phyloP scores from a whole-genome alignment of 2,797 vertebrate species.

The Eurystomus glaucurus region DNA sequence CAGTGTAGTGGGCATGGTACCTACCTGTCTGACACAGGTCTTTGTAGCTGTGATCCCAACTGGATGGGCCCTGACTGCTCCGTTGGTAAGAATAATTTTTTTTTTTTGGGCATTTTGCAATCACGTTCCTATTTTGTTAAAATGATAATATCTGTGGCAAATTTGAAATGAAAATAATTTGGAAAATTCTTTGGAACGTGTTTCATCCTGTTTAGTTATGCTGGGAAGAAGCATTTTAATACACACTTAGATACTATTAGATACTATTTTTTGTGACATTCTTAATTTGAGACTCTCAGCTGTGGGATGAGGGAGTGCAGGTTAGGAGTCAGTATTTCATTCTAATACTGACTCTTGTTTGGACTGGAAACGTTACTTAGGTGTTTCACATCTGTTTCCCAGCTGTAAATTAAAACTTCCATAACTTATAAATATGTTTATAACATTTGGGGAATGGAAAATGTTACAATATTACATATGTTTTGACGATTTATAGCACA shows the following conservation, averaged over 20 bases:
- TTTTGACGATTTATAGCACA: fast-evolving
- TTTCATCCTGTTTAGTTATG: neutral
- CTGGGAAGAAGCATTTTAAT: neutral
- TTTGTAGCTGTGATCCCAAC: conserved; percentile 97
- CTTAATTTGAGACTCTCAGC: neutral
- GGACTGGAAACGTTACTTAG: neutral
- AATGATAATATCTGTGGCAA: fast-evolving
- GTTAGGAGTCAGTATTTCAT: neutral
- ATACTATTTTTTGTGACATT: neutral
- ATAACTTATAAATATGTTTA: neutral
- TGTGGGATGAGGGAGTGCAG: neutral
- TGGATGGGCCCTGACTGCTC: conserved; percentile 99
- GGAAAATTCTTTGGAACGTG: fast-evolving
- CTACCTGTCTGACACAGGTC: conserved; percentile 94
- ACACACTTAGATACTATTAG: fast-evolving
- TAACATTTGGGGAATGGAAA: neutral
- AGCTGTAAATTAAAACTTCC: neutral
- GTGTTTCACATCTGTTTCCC: neutral
- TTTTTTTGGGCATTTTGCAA: neutral
- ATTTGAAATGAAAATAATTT: neutral
- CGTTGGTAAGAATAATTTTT: conserved; percentile 86
- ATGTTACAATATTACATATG: neutral
- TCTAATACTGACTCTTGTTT: neutral
- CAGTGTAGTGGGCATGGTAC: conserved; percentile 98
- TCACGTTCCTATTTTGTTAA: fast-evolving